Evolutionary conservation across 2,888 invertebrate genomes (phyloP), one percentile per base, ranked within the genome.

Genomic region (Druceiella hillmani): DNA sequence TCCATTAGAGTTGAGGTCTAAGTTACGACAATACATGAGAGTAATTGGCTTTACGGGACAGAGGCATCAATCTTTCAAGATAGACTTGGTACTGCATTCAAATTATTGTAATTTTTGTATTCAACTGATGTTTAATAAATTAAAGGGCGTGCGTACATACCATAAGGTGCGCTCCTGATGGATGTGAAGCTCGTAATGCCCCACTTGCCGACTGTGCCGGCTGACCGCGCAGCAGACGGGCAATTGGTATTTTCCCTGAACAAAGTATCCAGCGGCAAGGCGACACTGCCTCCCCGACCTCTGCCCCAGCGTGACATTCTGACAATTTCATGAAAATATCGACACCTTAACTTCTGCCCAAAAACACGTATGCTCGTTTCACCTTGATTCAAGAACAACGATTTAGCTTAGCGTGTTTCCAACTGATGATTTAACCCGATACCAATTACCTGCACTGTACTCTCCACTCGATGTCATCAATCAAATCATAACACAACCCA

Each of bases 181-280:
- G 91, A 91, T 14, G 92, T 92, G 64, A 91, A 92, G 47, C 91
- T 90, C 55, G 91, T 91, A 62, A 89, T 88, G 50, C 92, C 92
- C 91, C 92, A 93, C 74, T 91, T 88, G 51, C 92, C 92, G 49
- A 92, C 85, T 17, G 88, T 89, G 46, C 91, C 92, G 49, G 91
- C 87, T 17, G 91, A 90, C 49, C 89, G 82, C 34, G 91, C 87
- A 37, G 90, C 90, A 35, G 88, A 82, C 5, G 91, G 91, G 54
- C 86, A 83, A 61, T 89, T 91, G 59, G 83, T 87, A 61, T 87
- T 88, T 59, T 87, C 78, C 55, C 77, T 74, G 58, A 77, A 76
- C 41, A 79, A 66, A 55, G 76, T 75, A 54, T 79, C 79, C 64
- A 79, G 63, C 51, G 79, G 79, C 55, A 74, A 71, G 50, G 78